Conservation (phyloP, 2,797 vertebrate species). For the Somateria mollissima region DNA sequence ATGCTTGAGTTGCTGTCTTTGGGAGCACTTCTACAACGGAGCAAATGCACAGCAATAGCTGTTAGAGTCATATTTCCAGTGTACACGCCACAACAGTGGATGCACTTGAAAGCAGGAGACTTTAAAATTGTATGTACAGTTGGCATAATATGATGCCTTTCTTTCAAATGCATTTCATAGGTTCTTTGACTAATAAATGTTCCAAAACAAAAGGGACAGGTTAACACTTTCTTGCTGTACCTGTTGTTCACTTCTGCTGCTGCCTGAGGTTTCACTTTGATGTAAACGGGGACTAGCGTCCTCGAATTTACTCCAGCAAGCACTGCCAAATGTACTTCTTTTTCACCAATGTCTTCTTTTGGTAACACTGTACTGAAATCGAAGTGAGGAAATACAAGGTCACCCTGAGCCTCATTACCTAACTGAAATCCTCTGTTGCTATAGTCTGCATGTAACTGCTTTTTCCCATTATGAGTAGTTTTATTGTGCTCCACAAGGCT, state of each 20-base stretch:
- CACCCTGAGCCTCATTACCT: conserved; percentile 84
- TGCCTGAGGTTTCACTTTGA: conserved; percentile 86
- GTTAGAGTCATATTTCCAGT: conserved; percentile 93
- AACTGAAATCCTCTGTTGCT: conserved; percentile 89
- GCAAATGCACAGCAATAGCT: conserved; percentile 92
- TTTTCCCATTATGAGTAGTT: conserved; percentile 84
- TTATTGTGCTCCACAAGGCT: conserved; percentile 89
- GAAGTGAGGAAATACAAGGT: conserved; percentile 90
- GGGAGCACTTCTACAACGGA: conserved; percentile 91
- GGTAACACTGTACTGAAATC: conserved; percentile 89
- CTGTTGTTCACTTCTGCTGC: conserved; percentile 65
- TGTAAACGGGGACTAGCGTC: conserved; percentile 82
- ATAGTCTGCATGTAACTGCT: conserved; percentile 87
- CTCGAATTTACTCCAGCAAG: conserved; percentile 84
- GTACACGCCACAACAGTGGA: conserved; percentile 97
- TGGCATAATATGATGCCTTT: conserved; percentile 93
- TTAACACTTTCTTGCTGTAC: conserved; percentile 64
- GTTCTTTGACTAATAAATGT: conserved; percentile 81
- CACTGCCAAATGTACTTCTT: conserved; percentile 89
- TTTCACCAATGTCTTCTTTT: conserved; percentile 88
- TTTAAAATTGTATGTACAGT: conserved; percentile 95
- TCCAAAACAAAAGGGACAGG: conserved; percentile 92
- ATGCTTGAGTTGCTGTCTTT: conserved; percentile 78
- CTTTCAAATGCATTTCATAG: conserved; percentile 90
- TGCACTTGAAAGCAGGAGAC: conserved; percentile 95